Base-by-base conservation (phyloP, 2,888 invertebrate species). In the Pammene aurita region DNA sequence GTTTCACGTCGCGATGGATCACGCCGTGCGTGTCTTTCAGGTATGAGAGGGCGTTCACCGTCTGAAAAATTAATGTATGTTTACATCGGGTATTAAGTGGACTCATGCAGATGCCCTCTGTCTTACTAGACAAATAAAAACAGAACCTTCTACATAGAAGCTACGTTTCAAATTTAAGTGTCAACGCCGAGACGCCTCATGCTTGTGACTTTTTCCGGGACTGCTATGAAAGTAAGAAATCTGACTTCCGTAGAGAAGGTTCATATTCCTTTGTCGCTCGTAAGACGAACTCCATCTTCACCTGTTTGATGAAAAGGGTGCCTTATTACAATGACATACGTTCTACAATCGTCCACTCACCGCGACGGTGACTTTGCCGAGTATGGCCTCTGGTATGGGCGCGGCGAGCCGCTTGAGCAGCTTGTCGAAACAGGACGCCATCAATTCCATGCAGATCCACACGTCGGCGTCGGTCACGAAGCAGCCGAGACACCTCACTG, bases 361-460 rank as follows among this genome's bases (percentile, higher is more conserved):
- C 79, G 98, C 98, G 73, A 98, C 96, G 71, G 98, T 97, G 76
- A 99, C 97, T 94, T 99, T 99, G 77, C 99, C 99, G 75, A 99
- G 93, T 82, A 99, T 98, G 78, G 95, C 94, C 92, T 99, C 99
- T 5, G 99, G 99, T 82, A 99, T 97, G n/a, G 98, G 96, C 75
- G 95, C 95, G 72, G 96, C 95, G 48, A 97, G 93, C 77, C 95
- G 92, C 88, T 98, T 98, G 72, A 99, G 93, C 81, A 99, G 92
- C 92, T 99, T 99, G 87, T 99, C 99, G 84, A 99, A 96, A 91
- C 99, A 99, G 18, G 98, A 98, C 13, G 98, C 96, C 99, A 99
- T 99, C 76, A 99, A 94, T 92, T 99, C 99, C 99, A 99, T 99
- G 87, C 99, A 99, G 84, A 99, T 99, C 98, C 99, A 99, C 0